Conservation (phyloP, 2,797 vertebrate species). For the Diglossa cyanea region DNA sequence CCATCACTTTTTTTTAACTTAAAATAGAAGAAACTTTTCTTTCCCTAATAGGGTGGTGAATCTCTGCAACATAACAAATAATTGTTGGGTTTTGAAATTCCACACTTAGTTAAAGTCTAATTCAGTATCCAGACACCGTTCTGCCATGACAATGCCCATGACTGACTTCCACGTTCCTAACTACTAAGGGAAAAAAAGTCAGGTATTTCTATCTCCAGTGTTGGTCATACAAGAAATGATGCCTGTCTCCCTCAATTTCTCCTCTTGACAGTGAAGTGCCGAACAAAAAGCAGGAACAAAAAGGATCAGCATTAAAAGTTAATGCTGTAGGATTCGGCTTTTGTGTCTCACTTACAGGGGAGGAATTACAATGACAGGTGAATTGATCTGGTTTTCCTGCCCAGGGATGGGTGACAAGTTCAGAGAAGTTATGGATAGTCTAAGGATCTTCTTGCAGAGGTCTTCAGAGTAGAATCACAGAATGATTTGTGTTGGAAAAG, state of each 20-base stretch:
- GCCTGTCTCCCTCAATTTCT: conserved; percentile 11
- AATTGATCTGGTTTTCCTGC: neutral
- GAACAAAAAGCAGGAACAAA: conserved; percentile 15
- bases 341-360: neutral
- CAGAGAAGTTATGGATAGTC: neutral
- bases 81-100: neutral
- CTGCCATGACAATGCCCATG: neutral
- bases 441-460: neutral
- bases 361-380: conserved; percentile 25
- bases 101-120: neutral
- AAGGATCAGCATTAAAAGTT: neutral
- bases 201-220: neutral
- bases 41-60: neutral
- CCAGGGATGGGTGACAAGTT: neutral
- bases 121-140: neutral
- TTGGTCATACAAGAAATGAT: neutral
- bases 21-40: neutral
- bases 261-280: neutral
- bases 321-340: neutral
- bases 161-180: neutral
- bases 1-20: neutral
- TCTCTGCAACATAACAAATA: neutral
- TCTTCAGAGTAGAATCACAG: neutral
- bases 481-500: neutral
- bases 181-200: neutral